These are phyloP conservation scores for Leptinotarsa undecemlineata DNA, from an alignment of 1,140 invertebrate genomes.

Conservation along the genomic window DNA sequence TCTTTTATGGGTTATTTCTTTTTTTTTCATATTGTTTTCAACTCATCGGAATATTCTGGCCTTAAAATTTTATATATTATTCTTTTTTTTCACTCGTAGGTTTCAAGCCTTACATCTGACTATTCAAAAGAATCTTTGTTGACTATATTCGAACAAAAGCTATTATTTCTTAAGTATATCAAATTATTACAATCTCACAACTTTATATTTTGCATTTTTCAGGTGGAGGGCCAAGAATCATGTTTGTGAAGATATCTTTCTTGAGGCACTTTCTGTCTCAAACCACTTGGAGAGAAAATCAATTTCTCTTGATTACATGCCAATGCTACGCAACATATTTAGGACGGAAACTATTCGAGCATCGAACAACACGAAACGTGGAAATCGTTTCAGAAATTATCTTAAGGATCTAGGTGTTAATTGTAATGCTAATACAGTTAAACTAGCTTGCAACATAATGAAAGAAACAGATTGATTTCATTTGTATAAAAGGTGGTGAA, in stretches of 20 bases:
- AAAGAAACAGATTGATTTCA: conserved; percentile 7
- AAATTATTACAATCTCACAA: too few relatives aligned
- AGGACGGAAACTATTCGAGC: conserved; percentile 61
- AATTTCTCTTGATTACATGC: conserved; percentile 61
- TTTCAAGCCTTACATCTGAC: too few relatives aligned
- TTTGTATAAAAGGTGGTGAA: neutral
- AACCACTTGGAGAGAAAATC: conserved; percentile 36
- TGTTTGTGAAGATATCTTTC: conserved; percentile 38
- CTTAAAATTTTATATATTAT: too few relatives aligned
- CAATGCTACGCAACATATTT: conserved; percentile 61
- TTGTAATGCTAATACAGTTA: conserved; percentile 39
- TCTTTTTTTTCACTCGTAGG: too few relatives aligned
- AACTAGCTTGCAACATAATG: conserved; percentile 41
- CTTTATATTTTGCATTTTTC: conserved; percentile 21
- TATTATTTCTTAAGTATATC: too few relatives aligned
- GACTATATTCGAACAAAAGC: too few relatives aligned
- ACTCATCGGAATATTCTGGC: too few relatives aligned
- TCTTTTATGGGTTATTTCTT: too few relatives aligned
- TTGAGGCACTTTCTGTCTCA: conserved; percentile 34
- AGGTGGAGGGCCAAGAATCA: conserved; percentile 46
- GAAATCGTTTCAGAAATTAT: conserved; percentile 67
- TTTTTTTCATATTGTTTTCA: too few relatives aligned
- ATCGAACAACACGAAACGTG: conserved; percentile 57
- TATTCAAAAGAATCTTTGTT: too few relatives aligned
- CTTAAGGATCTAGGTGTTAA: conserved; percentile 50